Evolutionary conservation across 2,797 vertebrate species (phyloP), one percentile per base, ranked within the genome.

Genomic region (Lithobates sylvaticus): DNA sequence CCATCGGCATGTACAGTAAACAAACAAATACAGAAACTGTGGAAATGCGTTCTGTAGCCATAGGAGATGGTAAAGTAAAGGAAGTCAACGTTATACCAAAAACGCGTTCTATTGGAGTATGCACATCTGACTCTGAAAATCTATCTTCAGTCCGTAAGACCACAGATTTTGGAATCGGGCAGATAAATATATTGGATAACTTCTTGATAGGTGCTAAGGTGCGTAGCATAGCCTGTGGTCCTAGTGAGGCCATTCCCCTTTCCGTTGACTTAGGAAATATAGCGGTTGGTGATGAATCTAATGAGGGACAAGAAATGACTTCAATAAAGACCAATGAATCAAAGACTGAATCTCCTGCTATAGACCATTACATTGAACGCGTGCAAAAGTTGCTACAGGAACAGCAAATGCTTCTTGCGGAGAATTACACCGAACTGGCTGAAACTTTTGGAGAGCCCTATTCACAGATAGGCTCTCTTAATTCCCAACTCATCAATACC

Each of bases 361-460:
- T 99, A 91, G 97, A 98, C 91, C 98, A 99, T 88, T 99, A 99
- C 91, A 99, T 99, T 0, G 98, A 99, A 86, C 94, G 92, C 0
- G 97, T 99, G 54, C 98, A 99, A 92, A 98, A 97, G 88, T 95
- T 99, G 86, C 91, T 99, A 87, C 96, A 97, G 84, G 98, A 99
- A 85, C 98, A 99, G 85, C 98, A 99, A 83, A 97, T 95, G 87
- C 93, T 99, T 83, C 95, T 99, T 68, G 96, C 98, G 0, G 97
- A 99, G 93, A 99, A 99, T 92, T 99, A 99, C 88, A 97, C 92
- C 8, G 98, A 99, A 87, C 91, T 99, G 13, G 98, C 98, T 0
- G 98, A 99, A 47, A 97, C 98, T 1, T 99, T 99, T 34, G 97
- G 96, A 12, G 96, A 98, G 88, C 98, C 98, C 0, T 95, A 96